Evolutionary conservation across 2,797 vertebrate species (phyloP), one percentile per base, ranked within the genome.

Genomic region (Scomberomorus guttatus): DNA sequence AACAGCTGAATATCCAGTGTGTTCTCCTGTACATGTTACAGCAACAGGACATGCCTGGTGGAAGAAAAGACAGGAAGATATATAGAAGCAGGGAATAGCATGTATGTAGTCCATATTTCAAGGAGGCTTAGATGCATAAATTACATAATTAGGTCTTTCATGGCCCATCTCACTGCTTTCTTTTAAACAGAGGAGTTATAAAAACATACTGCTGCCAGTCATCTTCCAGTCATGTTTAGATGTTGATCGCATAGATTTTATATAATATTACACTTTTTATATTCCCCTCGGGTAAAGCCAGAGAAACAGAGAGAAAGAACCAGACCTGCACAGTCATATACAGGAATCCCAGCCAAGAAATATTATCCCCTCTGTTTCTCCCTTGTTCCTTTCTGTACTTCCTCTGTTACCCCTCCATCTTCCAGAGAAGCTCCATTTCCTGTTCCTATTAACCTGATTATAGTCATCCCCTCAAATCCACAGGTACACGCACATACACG

Each of bases 371-470:
- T 65, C 66, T 64, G 65, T 83, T 82, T 68, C 72, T 81, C 48
- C 77, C 81, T 86, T 67, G 25, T 71, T 86, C 69, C 48, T 74
- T 68, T 84, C 83, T 81, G 10, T 63, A 71, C 74, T 85, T 89
- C 79, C 84, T 88, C 78, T 77, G 63, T 78, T 75, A 59, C 73
- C 76, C 50, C 66, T 80, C 81, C 86, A 79, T 84, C 81, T 85
- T 81, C 66, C 73, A 83, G 70, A 89, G 84, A 90, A 90, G 77
- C 82, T 90, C 91, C 72, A 92, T 93, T 90, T 94, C 87, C 88
- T 90, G 75, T 88, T 85, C 73, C 81, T 89, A 87, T 90, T 93
- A 92, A 91, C 87, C 78, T 86, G 80, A 93, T 93, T 94, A 91
- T 69, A 67, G 70, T 89, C 68, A 74, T 79, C 71, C 79, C 77